Percentiles rank a stretch among this genome's conserved stretches.
These are phyloP conservation scores for Cliona cf. orientalis DNA, from an alignment of 37 sponge, comb jelly and placozoan genomes.

Conservation along the genomic window DNA sequence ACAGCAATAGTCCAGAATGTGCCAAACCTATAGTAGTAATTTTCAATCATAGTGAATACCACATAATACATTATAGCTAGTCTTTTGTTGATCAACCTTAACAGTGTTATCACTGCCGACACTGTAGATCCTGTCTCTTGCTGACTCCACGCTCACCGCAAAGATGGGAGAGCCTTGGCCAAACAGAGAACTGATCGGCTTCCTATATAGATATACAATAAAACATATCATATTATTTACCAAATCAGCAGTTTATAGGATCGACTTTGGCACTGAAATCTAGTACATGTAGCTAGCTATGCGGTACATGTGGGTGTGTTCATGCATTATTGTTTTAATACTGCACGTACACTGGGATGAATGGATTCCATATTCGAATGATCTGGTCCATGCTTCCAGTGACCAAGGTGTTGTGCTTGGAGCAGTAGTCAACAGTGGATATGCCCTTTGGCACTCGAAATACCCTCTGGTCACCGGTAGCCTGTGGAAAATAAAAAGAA, in stretches of 20 bases:
- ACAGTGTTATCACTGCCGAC: conserved; percentile 87
- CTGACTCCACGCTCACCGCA: conserved; percentile 58
- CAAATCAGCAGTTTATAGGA: no score
- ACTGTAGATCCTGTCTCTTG: conserved; percentile 73
- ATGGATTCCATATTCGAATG: conserved; percentile 90
- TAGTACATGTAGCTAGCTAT: no score
- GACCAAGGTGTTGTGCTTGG: conserved; percentile 77
- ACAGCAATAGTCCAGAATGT: conserved; percentile 61
- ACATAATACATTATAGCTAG: neutral
- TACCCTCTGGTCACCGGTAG: conserved; percentile 75
- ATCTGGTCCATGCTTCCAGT: conserved; percentile 91
- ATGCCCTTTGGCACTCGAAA: conserved; percentile 88
- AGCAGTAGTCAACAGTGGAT: conserved; percentile 78
- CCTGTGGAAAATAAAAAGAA: neutral
- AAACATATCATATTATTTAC: no score
- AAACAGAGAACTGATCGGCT: conserved; percentile 66
- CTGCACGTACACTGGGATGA: conserved; percentile 58
- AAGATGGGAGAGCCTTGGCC: conserved; percentile 88
- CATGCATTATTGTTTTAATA: neutral
- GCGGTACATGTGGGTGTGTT: no score
- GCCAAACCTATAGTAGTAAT: conserved; percentile 63
- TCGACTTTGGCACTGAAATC: no score
- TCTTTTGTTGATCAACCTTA: conserved; percentile 53
- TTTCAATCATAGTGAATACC: neutral
- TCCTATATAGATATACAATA: conserved; percentile 76